Conservation (phyloP, 1,140 invertebrate genomes). For the Drosophila funebris region DNA sequence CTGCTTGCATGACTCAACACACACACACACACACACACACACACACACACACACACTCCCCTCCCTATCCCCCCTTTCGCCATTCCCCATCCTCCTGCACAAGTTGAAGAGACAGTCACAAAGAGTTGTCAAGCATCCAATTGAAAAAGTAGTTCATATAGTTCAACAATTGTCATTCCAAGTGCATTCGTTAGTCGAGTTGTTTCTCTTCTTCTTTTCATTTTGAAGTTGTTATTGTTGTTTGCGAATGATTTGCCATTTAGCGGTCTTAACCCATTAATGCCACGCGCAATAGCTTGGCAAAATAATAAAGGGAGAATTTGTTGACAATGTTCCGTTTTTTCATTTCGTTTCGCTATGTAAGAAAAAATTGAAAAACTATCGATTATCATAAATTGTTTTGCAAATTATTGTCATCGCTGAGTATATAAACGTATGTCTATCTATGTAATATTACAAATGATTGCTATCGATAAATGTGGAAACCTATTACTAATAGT, state of each 20-base stretch:
- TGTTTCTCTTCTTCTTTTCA: no score
- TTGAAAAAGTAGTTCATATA: conserved; percentile 34
- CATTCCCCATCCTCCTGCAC: no score
- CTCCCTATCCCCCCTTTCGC: neutral
- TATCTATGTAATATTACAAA: no score
- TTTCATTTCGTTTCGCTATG: neutral
- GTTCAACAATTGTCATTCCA: conserved; percentile 28
- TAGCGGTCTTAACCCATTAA: conserved; percentile 11
- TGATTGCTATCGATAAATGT: no score
- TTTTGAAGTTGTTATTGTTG: neutral
- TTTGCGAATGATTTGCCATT: conserved; percentile 10
- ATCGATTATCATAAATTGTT: no score
- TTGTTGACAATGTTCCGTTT: neutral
- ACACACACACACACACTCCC: no score
- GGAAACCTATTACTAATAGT: no score
- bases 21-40: conserved; percentile 1
- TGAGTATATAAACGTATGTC: no score
- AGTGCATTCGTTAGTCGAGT: conserved; percentile 17
- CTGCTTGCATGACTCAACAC: conserved; percentile 14
- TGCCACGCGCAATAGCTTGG: neutral
- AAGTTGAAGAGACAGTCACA: neutral
- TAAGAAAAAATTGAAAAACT: no score
- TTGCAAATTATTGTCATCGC: no score
- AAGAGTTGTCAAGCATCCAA: conserved; percentile 21
- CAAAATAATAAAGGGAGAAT: neutral